Base-by-base conservation (phyloP, 2,113 vertebrate genomes). In the Nothocercus julius region DNA sequence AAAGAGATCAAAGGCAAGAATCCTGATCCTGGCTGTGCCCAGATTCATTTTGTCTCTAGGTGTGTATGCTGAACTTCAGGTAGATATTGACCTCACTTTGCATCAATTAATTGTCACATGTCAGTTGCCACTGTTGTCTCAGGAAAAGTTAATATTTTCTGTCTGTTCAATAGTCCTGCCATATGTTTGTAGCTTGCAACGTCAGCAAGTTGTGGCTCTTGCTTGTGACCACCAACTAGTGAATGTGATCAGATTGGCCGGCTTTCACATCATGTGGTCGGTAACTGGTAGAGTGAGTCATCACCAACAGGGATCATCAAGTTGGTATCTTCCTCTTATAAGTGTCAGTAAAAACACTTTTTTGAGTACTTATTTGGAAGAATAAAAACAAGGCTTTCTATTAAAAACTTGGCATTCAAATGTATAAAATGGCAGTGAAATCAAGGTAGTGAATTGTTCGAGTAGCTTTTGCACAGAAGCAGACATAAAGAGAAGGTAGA, bases 51-150 rank as follows among this genome's bases (percentile, higher is more conserved):
- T 86, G 62, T 54, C 61, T 94, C 54, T 86, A 90, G 85, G 38
- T 85, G 47, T 81, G 40, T 54, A 21, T 95, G 70, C 93, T 95
- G 85, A 94, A 85, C 13, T 95, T 45, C 32, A 89, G 51, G 36
- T 58, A 42, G 79, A 54, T 85, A 64, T 69, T 90, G 84, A 77
- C 72, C 74, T 91, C 24, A 62, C 88, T 96, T 95, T 95, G 70
- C 51, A 63, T 90, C 66, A 83, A 38, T 74, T 86, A 93, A 82
- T 94, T 89, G 83, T 53, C 69, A 54, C 38, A 85, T 53, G 64
- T 95, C 11, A 77, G 81, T 73, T 61, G 51, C 93, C 75, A 88
- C 87, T 75, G 62, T 80, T 17, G 3, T 85, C 93, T 90, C 56
- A 45, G 79, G 12, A 85, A 49, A 86, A 94, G 62, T 94, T 81